Conservation (phyloP, 2,113 vertebrate species). For the Nannobrachium achirus region DNA sequence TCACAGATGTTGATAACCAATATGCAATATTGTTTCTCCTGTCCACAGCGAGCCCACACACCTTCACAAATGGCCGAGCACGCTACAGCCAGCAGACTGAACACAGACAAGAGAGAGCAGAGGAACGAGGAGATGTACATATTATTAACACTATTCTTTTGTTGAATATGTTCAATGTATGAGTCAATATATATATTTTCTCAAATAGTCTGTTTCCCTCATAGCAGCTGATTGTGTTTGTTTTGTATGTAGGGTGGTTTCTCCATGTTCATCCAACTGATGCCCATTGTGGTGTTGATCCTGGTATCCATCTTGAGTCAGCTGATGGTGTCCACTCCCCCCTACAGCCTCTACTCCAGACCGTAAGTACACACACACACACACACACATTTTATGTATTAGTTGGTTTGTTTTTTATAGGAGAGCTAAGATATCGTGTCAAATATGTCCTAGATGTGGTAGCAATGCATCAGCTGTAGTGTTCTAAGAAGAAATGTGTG, state of each 20-base stretch:
- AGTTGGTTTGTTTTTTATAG: no score
- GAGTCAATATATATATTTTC: background rate
- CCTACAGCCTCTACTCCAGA: conserved; percentile 93
- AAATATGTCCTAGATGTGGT: no score
- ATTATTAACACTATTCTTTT: background rate
- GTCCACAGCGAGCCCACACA: conserved; percentile 85
- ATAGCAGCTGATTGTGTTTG: background rate
- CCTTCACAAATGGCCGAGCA: conserved; percentile 90
- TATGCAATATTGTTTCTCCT: conserved; percentile 36
- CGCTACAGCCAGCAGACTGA: conserved; percentile 89
- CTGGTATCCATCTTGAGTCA: conserved; percentile 96
- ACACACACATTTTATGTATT: no score
- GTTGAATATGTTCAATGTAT: background rate
- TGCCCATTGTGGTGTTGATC: conserved; percentile 95
- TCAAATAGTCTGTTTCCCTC: no score
- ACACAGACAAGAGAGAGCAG: conserved; percentile 88
- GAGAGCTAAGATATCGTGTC: no score
- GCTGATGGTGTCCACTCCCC: conserved; percentile 95
- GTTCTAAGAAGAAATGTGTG: background rate
- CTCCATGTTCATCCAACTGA: conserved; percentile 97
- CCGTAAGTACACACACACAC: conserved; percentile 80
- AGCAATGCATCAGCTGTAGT: no score
- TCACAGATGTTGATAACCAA: background rate
- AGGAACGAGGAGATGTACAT: conserved; percentile 93
- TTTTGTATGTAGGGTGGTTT: conserved; percentile 89